These are phyloP conservation scores for Jordanella pulchra DNA, from an alignment of 2,797 vertebrate genomes.

Conservation along the genomic window DNA sequence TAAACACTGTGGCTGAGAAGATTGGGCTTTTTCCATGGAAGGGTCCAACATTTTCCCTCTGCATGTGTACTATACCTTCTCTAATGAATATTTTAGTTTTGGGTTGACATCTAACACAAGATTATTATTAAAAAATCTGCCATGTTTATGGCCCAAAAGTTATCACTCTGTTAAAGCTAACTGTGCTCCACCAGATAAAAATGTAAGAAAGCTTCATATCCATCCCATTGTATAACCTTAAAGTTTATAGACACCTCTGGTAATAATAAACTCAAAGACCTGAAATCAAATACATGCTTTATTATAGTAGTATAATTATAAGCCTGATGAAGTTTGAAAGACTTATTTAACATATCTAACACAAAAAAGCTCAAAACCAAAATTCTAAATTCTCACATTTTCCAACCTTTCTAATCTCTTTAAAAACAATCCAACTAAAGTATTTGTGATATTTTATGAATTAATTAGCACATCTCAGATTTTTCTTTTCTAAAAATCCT, in stretches of 20 bases:
- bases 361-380: background rate
- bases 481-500: too few species aligned
- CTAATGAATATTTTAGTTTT: too few species aligned
- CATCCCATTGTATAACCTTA: background rate
- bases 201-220: background rate
- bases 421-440: background rate
- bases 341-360: background rate
- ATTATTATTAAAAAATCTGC: too few species aligned
- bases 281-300: background rate
- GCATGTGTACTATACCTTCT: too few species aligned
- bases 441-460: background rate
- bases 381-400: background rate
- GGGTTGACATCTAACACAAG: too few species aligned
- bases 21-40: too few species aligned
- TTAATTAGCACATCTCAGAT: background rate
- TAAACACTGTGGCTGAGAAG: too few species aligned
- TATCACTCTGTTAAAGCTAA: too few species aligned
- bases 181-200: too few species aligned
- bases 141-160: too few species aligned
- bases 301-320: background rate
- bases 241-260: background rate
- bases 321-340: background rate
- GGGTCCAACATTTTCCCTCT: too few species aligned
- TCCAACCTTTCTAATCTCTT: background rate
- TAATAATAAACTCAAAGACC: background rate